Conservation (phyloP, 2,888 invertebrate species). For the Pyrrhia umbra region DNA sequence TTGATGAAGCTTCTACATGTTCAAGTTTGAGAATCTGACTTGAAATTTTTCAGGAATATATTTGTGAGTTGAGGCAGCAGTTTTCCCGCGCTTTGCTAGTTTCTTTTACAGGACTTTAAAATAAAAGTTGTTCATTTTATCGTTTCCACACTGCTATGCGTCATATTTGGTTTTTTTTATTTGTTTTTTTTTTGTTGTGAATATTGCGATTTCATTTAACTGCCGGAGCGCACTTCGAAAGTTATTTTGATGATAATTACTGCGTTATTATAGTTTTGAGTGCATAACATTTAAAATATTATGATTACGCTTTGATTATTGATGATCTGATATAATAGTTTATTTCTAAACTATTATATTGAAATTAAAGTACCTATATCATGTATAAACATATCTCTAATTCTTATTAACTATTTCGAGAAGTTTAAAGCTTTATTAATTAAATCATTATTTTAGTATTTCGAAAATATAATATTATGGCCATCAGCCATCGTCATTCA, state of each 20-base stretch:
- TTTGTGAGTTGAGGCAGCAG: not conserved
- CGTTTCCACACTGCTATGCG: constrained; percentile 23
- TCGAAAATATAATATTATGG: too few species aligned
- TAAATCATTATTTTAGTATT: too few species aligned
- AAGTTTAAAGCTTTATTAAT: too few species aligned
- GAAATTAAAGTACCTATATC: not conserved
- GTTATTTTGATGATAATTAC: not conserved
- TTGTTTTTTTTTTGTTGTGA: constrained; percentile 13
- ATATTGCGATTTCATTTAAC: constrained; percentile 32
- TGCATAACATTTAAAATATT: not conserved
- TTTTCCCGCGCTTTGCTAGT: constrained; percentile 17
- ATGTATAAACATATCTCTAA: not conserved
- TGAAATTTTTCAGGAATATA: constrained; percentile 6
- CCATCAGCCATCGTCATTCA: too few species aligned
- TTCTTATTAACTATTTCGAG: too few species aligned
- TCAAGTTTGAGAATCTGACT: constrained; percentile 11
- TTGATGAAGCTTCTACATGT: constrained; percentile 1
- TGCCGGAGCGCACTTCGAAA: constrained; percentile 35
- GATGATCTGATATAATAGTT: not conserved
- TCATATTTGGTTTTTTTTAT: too few species aligned
- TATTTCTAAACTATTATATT: not conserved
- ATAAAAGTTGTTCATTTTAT: not conserved
- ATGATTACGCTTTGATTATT: not conserved
- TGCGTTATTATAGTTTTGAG: not conserved
- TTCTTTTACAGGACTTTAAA: constrained; percentile 5